A percentile compares a stretch with the other conserved stretches of the same genome.
phyloP scores from a whole-genome alignment of 2,797 vertebrate species.

The Crocidura indochinensis region DNA sequence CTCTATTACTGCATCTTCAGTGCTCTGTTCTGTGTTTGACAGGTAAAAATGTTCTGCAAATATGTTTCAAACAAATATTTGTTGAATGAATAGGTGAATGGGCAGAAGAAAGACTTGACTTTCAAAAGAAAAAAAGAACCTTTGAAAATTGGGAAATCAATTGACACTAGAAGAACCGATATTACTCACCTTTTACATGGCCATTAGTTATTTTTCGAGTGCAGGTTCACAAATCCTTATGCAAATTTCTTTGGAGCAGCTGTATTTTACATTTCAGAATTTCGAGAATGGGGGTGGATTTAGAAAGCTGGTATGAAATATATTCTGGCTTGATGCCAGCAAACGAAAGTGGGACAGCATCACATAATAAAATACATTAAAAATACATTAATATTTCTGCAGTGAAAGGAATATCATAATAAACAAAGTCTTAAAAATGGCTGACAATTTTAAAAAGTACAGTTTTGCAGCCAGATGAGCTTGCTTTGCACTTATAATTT shows the following conservation, averaged over 20 bases:
- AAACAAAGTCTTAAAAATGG: slow-evolving; percentile 5
- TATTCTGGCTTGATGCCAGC: background rate
- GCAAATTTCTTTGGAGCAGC: background rate
- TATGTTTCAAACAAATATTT: slow-evolving; percentile 8
- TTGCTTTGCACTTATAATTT: slow-evolving; percentile 8
- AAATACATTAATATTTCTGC: background rate
- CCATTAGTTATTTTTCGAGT: background rate
- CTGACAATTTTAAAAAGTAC: background rate
- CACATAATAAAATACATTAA: background rate
- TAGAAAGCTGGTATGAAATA: background rate
- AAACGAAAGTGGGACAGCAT: background rate
- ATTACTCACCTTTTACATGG: background rate
- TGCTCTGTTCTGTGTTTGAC: background rate
- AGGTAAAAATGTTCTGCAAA: background rate
- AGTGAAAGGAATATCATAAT: background rate
- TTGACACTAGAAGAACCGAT: background rate
- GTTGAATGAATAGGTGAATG: background rate
- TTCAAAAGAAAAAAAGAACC: background rate
- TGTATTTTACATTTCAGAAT: slow-evolving; percentile 21
- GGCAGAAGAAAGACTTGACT: background rate
- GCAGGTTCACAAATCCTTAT: background rate
- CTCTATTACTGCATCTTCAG: background rate
- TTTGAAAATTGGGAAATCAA: background rate
- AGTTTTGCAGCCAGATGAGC: background rate
- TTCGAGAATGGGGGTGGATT: background rate